Conservation (phyloP, 2,888 invertebrate species). For the Sesia apiformis region DNA sequence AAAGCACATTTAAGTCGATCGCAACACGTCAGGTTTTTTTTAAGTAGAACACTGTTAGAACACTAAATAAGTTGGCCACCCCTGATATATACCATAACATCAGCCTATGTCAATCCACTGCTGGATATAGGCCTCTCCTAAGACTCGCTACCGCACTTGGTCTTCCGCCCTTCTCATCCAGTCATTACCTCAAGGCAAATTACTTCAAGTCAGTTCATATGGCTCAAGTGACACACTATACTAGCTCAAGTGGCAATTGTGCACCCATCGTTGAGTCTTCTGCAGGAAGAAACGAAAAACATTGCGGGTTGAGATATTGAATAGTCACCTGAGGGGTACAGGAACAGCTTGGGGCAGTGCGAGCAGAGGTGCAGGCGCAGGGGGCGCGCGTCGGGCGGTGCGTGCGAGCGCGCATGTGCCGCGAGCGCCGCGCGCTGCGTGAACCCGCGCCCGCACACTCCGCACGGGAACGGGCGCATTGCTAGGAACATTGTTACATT, state of each 20-base stretch:
- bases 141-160: background rate
- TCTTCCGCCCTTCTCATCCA: background rate
- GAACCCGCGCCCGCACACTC: slow-evolving; percentile 60
- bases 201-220: too few relatives aligned
- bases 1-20: too few relatives aligned
- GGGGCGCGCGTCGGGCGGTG: slow-evolving; percentile 54
- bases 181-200: background rate
- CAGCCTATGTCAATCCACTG: background rate
- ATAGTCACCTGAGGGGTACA: background rate
- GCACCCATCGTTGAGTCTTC: background rate
- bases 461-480: slow-evolving; percentile 34
- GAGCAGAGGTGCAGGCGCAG: slow-evolving; percentile 78
- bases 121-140: background rate
- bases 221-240: too few relatives aligned
- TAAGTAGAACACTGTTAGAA: too few relatives aligned
- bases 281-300: background rate
- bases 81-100: too few relatives aligned
- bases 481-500: slow-evolving; percentile 11
- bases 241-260: background rate
- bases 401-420: slow-evolving; percentile 78
- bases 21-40: too few relatives aligned
- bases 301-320: background rate
- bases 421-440: slow-evolving; percentile 83
- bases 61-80: too few relatives aligned
- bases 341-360: background rate